Base-by-base conservation (phyloP, 2,888 invertebrate species). In the Pristionchus japonicus region DNA sequence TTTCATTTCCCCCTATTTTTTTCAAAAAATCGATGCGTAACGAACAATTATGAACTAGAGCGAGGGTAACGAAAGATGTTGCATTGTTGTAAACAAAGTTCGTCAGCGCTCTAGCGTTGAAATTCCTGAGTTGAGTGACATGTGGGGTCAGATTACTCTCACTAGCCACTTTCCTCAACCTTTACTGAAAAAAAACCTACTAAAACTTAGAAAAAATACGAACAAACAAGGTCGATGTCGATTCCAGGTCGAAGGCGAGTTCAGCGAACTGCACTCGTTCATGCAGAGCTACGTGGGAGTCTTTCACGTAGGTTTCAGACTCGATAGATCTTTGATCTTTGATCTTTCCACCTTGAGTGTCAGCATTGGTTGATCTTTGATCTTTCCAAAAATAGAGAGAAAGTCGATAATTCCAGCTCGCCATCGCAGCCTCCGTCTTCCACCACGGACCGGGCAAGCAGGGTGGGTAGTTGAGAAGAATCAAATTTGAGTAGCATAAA, bases 211-310 rank as follows among this genome's bases (percentile, higher is more conserved):
- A n/a, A n/a, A n/a, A n/a, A n/a, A n/a, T n/a, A n/a, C n/a, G n/a
- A n/a, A n/a, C n/a, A n/a, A n/a, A n/a, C n/a, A n/a, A n/a, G n/a
- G n/a, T n/a, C n/a, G n/a, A n/a, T n/a, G n/a, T n/a, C n/a, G n/a
- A 49, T 89, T 89, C 27, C 70, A 92, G 92, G 90, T 92, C 17
- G 90, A 88, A 13, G 92, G 91, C 11, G 49, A 88, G 52, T 92
- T 92, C 90, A 90, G 90, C 17, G 88, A 89, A n/a, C 90, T 92
- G 20, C 93, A 93, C 85, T 88, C 89, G 31, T 91, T 92, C 70
- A 88, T 93, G 40, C 93, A 92, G 88, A 88, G 91, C 31, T 93
- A 91, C 83, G 89, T 91, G 27, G 91, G 91, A 6, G 89, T 92
- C 15, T 89, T 92, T 82, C 93, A 93, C 83, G 91, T 93, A 87